These are phyloP conservation scores for Myiagra hebetior DNA, from an alignment of 2,113 vertebrate species.

Conservation along the genomic window DNA sequence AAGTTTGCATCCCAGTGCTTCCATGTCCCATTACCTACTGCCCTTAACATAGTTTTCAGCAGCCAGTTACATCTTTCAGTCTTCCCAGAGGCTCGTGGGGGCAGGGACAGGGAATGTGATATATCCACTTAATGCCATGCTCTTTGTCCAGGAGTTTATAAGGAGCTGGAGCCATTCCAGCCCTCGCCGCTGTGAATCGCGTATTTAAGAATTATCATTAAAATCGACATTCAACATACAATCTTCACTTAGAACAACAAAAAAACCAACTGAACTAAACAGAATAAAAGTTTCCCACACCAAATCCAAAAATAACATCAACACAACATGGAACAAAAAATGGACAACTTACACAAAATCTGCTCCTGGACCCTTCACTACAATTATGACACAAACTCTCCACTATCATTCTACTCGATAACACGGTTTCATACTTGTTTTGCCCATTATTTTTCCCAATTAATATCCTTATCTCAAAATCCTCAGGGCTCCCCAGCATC, in stretches of 20 bases:
- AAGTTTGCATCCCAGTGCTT: neutral
- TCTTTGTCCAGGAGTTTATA: neutral
- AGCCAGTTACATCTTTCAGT: neutral
- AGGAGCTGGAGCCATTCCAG: neutral
- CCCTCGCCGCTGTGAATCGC: rapidly evolving
- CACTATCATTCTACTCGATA: neutral
- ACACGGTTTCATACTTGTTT: neutral
- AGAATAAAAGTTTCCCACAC: neutral
- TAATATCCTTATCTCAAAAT: neutral
- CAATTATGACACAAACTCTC: neutral
- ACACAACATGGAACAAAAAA: neutral
- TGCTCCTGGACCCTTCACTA: neutral
- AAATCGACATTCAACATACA: neutral
- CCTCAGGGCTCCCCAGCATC: neutral
- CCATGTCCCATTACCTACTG: neutral
- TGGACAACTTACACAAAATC: neutral
- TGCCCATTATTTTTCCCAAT: neutral
- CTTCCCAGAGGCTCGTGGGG: neutral
- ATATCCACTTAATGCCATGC: too few species aligned
- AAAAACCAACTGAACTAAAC: neutral
- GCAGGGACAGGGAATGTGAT: neutral
- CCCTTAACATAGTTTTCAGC: neutral
- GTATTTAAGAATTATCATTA: neutral
- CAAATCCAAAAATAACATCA: neutral
- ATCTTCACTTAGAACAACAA: neutral